These are phyloP conservation scores for Sternarchorhynchus goeldii DNA, from an alignment of 2,797 vertebrate species.

Conservation along the genomic window DNA sequence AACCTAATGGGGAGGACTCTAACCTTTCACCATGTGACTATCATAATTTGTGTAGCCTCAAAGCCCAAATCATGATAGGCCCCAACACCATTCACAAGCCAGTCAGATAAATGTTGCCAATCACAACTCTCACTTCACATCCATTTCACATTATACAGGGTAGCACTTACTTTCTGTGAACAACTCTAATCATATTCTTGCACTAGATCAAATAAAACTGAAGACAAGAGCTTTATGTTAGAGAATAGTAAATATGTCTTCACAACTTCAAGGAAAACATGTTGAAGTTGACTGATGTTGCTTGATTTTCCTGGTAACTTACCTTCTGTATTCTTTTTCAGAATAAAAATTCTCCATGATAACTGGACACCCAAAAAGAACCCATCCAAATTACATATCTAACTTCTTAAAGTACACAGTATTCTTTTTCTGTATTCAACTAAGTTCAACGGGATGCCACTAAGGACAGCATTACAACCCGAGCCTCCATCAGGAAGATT, in stretches of 20 bases:
- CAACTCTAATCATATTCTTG: neutral
- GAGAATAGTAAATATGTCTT: neutral
- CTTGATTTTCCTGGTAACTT: neutral
- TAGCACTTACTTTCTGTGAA: neutral
- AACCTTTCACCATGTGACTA: neutral
- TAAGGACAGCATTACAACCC: conserved; percentile 65
- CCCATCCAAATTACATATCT: neutral
- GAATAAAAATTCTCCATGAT: conserved; percentile 11
- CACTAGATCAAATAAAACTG: neutral
- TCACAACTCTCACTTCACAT: neutral
- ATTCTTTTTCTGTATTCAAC: neutral
- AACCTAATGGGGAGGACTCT: neutral
- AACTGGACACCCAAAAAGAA: neutral
- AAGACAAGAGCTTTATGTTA: too few relatives aligned
- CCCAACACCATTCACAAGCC: neutral
- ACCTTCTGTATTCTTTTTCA: conserved; percentile 15
- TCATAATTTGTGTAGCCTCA: neutral
- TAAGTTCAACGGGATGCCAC: conserved; percentile 67
- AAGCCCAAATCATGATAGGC: neutral
- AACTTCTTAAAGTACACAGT: neutral
- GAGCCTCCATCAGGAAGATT: conserved; percentile 68
- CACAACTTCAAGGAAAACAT: neutral
- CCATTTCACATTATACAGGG: neutral
- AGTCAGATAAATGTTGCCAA: conserved; percentile 2
- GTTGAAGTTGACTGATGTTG: neutral